phyloP scores from a whole-genome alignment of 2,113 vertebrate genomes.

The Argyrosomus japonicus region DNA sequence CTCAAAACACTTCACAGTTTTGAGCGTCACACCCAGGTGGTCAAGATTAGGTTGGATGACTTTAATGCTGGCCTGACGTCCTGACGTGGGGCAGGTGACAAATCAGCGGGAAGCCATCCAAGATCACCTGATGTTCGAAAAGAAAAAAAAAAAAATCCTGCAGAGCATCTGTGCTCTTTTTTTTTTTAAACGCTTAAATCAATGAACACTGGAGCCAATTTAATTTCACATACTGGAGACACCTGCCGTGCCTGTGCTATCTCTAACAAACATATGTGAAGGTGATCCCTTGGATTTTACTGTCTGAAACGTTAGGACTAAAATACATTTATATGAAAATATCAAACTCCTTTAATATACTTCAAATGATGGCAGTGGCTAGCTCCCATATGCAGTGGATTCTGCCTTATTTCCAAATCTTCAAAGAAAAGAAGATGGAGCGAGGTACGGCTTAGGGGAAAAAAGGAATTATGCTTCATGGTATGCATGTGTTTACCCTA shows the following conservation, averaged over 20 bases:
- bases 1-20: slow-evolving; percentile 46
- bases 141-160: slow-evolving; percentile 8
- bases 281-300: slow-evolving; percentile 40
- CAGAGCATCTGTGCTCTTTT: slow-evolving; percentile 8
- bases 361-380: slow-evolving; percentile 53
- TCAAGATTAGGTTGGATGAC: slow-evolving; percentile 46
- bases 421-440: slow-evolving; percentile 61
- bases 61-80: slow-evolving; percentile 17
- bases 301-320: slow-evolving; percentile 21
- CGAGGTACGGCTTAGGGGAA: slow-evolving; percentile 57
- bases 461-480: slow-evolving; percentile 68
- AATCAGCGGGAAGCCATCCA: slow-evolving; percentile 65
- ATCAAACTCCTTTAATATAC: slow-evolving; percentile 55
- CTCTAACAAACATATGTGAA: slow-evolving; percentile 64
- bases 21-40: slow-evolving; percentile 66
- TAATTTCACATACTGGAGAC: slow-evolving; percentile 50
- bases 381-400: slow-evolving; percentile 48
- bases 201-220: slow-evolving; percentile 55
- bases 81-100: slow-evolving; percentile 43
- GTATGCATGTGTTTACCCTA: slow-evolving; percentile 64
- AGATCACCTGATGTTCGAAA: slow-evolving; percentile 54
- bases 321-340: slow-evolving; percentile 66
- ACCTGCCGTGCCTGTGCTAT: slow-evolving; percentile 64
- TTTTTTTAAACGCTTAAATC: slow-evolving; percentile 43
- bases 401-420: slow-evolving; percentile 36